A percentile compares a stretch with the other conserved stretches of the same genome.
phyloP scores from a whole-genome alignment of 2,888 invertebrate genomes.

The Diplazon laetatorius region DNA sequence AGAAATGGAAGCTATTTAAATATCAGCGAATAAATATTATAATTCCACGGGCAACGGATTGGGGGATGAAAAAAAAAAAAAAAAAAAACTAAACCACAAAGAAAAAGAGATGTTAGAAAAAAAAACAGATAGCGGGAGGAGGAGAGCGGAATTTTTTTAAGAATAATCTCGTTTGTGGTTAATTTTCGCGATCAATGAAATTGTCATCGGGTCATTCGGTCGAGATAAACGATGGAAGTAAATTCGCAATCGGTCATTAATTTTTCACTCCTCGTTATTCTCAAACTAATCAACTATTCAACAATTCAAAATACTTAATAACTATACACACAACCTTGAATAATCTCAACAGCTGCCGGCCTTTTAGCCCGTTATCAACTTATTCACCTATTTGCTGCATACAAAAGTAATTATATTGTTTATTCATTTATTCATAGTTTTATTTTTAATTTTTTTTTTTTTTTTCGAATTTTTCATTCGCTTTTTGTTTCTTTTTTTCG shows the following conservation, averaged over 20 bases:
- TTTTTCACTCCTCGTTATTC: constrained; percentile 32
- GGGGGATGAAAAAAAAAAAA: background rate
- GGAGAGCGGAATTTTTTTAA: too few relatives aligned
- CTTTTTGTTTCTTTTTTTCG: constrained; percentile 17
- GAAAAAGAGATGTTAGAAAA: background rate
- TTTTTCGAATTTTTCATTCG: constrained; percentile 29
- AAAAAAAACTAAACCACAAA: too few relatives aligned
- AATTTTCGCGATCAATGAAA: too few relatives aligned
- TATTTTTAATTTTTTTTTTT: too few relatives aligned
- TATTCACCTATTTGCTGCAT: constrained; percentile 72
- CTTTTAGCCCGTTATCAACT: constrained; percentile 78
- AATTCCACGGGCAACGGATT: too few relatives aligned
- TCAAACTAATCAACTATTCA: constrained; percentile 75
- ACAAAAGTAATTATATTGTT: constrained; percentile 77
- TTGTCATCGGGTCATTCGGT: too few relatives aligned
- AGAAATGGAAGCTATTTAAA: too few relatives aligned
- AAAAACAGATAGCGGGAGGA: background rate
- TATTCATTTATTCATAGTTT: too few relatives aligned
- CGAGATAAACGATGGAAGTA: constrained; percentile 52
- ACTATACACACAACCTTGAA: constrained; percentile 82
- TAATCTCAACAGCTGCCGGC: constrained; percentile 82
- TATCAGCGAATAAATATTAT: background rate
- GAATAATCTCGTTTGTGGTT: too few relatives aligned
- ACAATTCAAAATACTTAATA: constrained; percentile 82
- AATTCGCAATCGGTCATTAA: constrained; percentile 46